phyloP scores from a whole-genome alignment of 2,113 vertebrate genomes.

The Rousettus leschenaultii region DNA sequence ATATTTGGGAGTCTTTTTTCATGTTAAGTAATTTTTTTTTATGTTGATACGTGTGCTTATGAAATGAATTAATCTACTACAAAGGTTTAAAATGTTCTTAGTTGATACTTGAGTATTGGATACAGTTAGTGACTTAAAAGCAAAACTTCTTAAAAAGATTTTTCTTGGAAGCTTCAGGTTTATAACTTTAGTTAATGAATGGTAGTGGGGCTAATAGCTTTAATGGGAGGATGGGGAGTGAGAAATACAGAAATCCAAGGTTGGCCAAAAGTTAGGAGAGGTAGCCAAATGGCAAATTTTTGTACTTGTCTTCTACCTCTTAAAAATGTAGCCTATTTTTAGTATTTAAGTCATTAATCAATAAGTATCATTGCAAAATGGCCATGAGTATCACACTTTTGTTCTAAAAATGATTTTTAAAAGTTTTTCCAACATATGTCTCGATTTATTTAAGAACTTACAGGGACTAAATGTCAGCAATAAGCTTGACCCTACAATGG shows the following conservation, averaged over 20 bases:
- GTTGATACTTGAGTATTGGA: neutral
- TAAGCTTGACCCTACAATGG: neutral
- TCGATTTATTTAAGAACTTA: neutral
- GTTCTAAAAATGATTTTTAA: neutral
- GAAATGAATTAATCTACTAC: neutral
- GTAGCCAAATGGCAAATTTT: neutral
- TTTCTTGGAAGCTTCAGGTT: neutral
- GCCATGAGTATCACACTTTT: neutral
- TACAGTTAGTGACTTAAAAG: neutral
- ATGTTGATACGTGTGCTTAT: neutral
- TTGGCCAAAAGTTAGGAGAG: neutral
- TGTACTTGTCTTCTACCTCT: constrained; percentile 22
- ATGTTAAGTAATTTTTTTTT: neutral
- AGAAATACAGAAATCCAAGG: neutral
- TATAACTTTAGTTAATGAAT: neutral
- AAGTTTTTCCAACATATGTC: neutral
- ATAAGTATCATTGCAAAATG: neutral
- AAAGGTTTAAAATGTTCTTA: neutral
- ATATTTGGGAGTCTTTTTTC: neutral
- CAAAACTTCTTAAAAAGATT: neutral
- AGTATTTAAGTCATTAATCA: neutral
- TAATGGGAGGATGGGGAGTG: neutral
- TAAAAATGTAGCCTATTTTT: neutral
- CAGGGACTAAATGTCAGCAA: neutral
- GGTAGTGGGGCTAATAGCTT: neutral